Percentiles rank a stretch among this genome's conserved stretches.
phyloP scores from a whole-genome alignment of 2,888 invertebrate genomes.

The Notodonta ziczac region DNA sequence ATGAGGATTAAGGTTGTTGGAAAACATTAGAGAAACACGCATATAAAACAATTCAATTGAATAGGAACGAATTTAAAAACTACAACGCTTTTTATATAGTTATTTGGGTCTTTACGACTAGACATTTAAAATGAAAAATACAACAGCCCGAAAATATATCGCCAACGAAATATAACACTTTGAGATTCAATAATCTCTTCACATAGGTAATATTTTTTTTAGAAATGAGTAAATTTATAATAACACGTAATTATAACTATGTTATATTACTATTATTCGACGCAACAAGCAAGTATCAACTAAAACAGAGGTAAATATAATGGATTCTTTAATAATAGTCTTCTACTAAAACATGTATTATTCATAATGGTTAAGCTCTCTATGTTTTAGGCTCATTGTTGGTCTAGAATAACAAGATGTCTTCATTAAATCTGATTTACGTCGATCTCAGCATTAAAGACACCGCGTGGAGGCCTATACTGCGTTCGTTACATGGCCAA shows the following conservation, averaged over 20 bases:
- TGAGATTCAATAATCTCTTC: conserved; percentile 56
- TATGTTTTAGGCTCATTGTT: conserved; percentile 79
- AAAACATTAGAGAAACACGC: conserved; percentile 51
- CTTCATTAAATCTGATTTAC: conserved; percentile 39
- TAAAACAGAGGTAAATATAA: conserved; percentile 81
- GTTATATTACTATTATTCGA: conserved; percentile 63
- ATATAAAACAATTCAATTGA: conserved; percentile 50
- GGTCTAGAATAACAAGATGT: conserved; percentile 70
- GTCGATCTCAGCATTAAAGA: conserved; percentile 20
- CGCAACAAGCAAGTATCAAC: conserved; percentile 79
- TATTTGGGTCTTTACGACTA: conserved; percentile 79
- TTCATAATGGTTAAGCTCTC: conserved; percentile 80
- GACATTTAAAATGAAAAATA: conserved; percentile 64
- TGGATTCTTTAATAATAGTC: conserved; percentile 70
- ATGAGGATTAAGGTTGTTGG: conserved; percentile 54
- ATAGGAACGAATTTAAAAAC: conserved; percentile 73
- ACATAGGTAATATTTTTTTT: conserved; percentile 36
- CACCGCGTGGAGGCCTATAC: not conserved
- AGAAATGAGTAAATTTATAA: conserved; percentile 53
- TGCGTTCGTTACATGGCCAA: conserved; percentile 31
- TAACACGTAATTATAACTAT: conserved; percentile 68
- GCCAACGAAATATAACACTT: conserved; percentile 56
- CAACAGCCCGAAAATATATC: conserved; percentile 58
- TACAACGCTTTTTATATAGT: conserved; percentile 59
- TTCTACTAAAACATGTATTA: conserved; percentile 79